Percentiles rank a stretch among this genome's conserved stretches.
phyloP scores from a whole-genome alignment of 2,113 vertebrate genomes.

The Heptranchias perlo region DNA sequence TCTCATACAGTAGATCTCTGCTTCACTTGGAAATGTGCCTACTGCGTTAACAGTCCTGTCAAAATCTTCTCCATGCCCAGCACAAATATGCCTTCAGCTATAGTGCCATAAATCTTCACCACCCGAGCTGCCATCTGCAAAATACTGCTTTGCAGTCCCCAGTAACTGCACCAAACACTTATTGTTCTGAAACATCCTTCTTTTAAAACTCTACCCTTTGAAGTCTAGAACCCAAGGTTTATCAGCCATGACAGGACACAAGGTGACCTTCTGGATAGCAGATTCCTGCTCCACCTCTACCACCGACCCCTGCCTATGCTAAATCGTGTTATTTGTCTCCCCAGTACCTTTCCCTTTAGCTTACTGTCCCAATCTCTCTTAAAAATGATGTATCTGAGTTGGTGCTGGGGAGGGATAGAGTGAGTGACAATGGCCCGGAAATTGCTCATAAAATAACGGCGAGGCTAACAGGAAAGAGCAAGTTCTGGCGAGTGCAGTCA shows the following conservation, averaged over 20 bases:
- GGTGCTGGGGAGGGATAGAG: neutral
- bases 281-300: neutral
- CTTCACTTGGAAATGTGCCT: neutral
- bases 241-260: neutral
- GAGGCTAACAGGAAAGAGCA: no score
- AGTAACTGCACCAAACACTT: neutral
- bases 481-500: no score
- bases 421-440: no score
- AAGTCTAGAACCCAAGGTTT: neutral
- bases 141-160: neutral
- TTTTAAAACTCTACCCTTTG: neutral
- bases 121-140: neutral
- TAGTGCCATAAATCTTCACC: neutral
- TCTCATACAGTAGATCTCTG: neutral
- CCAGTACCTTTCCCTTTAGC: neutral
- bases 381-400: neutral
- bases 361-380: neutral
- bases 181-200: neutral
- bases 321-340: neutral
- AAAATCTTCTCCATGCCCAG: neutral
- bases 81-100: neutral
- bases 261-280: neutral
- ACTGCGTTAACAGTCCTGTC: neutral
- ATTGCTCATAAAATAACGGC: no score
- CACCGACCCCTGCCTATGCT: neutral